Percentiles rank a stretch among this genome's conserved stretches.
Evolutionary conservation across 2,888 invertebrate genomes (phyloP).

Genomic region (Microchrysa polita): DNA sequence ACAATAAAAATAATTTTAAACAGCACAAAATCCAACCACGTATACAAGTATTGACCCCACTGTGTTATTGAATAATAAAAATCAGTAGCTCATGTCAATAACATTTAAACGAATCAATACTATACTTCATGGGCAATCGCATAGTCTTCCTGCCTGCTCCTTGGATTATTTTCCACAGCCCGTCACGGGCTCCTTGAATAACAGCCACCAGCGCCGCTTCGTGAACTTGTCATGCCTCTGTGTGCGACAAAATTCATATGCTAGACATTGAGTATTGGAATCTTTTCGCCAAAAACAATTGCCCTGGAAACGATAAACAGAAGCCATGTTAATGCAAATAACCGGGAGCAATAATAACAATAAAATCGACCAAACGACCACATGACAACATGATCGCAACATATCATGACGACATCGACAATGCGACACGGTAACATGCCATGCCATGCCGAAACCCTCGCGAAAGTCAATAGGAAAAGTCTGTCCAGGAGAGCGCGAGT

Average conservation of each 20-base stretch:
- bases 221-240: too few relatives aligned
- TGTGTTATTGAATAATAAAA: conserved; percentile 13
- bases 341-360: conserved; percentile 53
- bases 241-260: not conserved
- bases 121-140: too few relatives aligned
- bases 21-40: too few relatives aligned
- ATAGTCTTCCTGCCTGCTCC: too few relatives aligned
- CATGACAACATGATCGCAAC: conserved; percentile 49
- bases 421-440: too few relatives aligned
- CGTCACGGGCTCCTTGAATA: too few relatives aligned
- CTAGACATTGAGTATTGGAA: not conserved
- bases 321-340: conserved; percentile 54
- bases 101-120: not conserved
- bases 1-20: too few relatives aligned
- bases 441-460: conserved; percentile 1
- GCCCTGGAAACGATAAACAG: conserved; percentile 49
- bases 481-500: not conserved
- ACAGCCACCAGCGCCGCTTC: too few relatives aligned
- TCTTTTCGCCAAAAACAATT: conserved; percentile 52
- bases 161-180: too few relatives aligned
- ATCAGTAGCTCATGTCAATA: conserved; percentile 28
- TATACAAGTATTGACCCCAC: not conserved
- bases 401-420: conserved; percentile 38
- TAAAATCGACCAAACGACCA: conserved; percentile 52
- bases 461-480: not conserved